Percentiles rank a stretch among this genome's conserved stretches.
These are phyloP conservation scores for Drosophila simulans DNA, from an alignment of 1,140 invertebrate genomes.

Conservation along the genomic window DNA sequence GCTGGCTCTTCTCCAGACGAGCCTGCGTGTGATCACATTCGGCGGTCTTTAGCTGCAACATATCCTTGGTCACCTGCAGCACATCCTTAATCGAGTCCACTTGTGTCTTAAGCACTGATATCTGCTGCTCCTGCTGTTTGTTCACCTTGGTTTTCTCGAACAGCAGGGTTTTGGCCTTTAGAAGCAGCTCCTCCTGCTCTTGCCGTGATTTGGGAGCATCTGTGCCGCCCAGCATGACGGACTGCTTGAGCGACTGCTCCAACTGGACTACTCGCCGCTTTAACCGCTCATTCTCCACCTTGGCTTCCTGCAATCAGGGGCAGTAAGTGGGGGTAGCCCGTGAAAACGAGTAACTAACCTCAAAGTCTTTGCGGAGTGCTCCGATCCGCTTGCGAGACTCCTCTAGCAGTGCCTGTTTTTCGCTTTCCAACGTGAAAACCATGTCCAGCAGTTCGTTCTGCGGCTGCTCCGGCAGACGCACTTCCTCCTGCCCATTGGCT, in stretches of 20 bases:
- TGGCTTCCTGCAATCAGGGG: constrained; percentile 52
- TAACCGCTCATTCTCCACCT: constrained; percentile 70
- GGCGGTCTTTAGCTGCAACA: constrained; percentile 90
- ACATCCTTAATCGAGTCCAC: constrained; percentile 91
- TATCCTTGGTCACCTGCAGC: constrained; percentile 90
- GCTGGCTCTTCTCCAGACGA: constrained; percentile 89
- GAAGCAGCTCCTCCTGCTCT: constrained; percentile 86
- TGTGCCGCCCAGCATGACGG: constrained; percentile 74
- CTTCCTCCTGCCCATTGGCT: constrained; percentile 15
- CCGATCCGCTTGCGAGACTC: constrained; percentile 76
- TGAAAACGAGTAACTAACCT: constrained; percentile 66
- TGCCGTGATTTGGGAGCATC: constrained; percentile 83
- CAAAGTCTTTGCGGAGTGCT: constrained; percentile 81
- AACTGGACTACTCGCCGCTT: constrained; percentile 70
- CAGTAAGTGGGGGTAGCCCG: background rate
- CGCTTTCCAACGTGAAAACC: constrained; percentile 81
- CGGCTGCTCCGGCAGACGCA: constrained; percentile 35
- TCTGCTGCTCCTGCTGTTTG: constrained; percentile 90
- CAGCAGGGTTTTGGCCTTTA: constrained; percentile 87
- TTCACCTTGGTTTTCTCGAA: constrained; percentile 89
- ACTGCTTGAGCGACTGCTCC: constrained; percentile 78
- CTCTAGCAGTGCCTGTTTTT: constrained; percentile 80
- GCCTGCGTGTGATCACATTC: constrained; percentile 91
- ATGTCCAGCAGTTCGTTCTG: constrained; percentile 80
- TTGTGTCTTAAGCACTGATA: constrained; percentile 89